phyloP scores from a whole-genome alignment of 1,140 invertebrate species.

The Bombus breviceps region DNA sequence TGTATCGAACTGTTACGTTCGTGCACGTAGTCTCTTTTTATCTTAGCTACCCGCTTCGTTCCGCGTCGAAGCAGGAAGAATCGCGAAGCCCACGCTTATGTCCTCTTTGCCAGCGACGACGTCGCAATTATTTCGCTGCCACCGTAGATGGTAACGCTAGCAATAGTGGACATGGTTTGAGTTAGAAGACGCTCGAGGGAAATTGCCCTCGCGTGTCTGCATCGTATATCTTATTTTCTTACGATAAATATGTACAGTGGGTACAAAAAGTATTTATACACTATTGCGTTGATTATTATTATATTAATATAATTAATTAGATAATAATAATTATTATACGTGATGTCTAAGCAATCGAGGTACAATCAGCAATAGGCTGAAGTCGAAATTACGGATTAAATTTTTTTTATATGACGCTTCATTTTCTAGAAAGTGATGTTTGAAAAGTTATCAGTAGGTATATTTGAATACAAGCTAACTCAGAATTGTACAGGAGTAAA shows the following conservation, averaged over 20 bases:
- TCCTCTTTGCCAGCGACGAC: slow-evolving; percentile 56
- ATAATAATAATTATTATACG: too few species aligned
- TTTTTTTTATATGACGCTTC: too few species aligned
- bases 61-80: slow-evolving; percentile 20
- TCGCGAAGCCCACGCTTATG: slow-evolving; percentile 32
- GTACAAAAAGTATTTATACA: too few species aligned
- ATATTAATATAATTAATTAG: too few species aligned
- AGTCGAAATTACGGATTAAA: too few species aligned
- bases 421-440: too few species aligned
- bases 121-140: slow-evolving; percentile 60
- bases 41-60: background rate
- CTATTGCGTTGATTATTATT: too few species aligned
- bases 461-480: too few species aligned
- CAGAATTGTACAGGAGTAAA: too few species aligned
- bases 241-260: slow-evolving; percentile 14
- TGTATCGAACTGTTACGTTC: background rate
- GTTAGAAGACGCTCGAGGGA: slow-evolving; percentile 4
- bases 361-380: too few species aligned
- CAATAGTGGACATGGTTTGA: background rate
- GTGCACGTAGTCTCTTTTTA: slow-evolving; percentile 17
- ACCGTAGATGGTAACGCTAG: slow-evolving; percentile 59
- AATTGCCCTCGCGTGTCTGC: slow-evolving; percentile 34
- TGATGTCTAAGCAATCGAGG: rapidly evolving
- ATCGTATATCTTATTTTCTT: slow-evolving; percentile 68
- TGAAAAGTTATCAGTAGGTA: too few species aligned